These are phyloP conservation scores for Callocephalon fimbriatum DNA, from an alignment of 2,113 vertebrate genomes.

Conservation along the genomic window DNA sequence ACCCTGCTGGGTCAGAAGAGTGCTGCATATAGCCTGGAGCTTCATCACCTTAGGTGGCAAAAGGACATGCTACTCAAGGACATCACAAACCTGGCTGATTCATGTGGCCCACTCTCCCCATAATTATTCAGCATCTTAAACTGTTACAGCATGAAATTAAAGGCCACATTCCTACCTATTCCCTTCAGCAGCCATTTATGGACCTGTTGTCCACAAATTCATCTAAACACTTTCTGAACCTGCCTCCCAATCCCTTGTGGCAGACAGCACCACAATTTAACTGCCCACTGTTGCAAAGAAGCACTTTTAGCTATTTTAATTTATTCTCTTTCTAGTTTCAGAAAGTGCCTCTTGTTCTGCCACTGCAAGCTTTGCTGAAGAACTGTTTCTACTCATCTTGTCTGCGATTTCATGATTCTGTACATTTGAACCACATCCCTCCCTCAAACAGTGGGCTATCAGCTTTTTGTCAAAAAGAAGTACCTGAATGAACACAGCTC, in stretches of 20 bases:
- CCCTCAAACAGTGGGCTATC: not conserved
- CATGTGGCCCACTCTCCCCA: too few relatives aligned
- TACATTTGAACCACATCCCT: not conserved
- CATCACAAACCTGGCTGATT: not conserved
- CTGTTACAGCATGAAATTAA: not conserved
- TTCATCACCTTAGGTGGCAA: not conserved
- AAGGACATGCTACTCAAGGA: not conserved
- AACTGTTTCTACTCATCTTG: not conserved
- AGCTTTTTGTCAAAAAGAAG: not conserved
- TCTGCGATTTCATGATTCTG: not conserved
- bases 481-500: not conserved
- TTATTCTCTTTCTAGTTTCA: not conserved
- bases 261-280: not conserved
- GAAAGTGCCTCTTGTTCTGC: not conserved
- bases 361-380: not conserved
- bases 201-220: not conserved
- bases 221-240: not conserved
- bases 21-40: not conserved
- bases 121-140: not conserved
- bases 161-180: not conserved
- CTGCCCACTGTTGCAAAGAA: not conserved
- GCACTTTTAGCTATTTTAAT: not conserved
- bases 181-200: not conserved
- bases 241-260: not conserved
- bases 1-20: not conserved